These are phyloP conservation scores for Liparis tanakae DNA, from an alignment of 2,797 vertebrate genomes.

Conservation along the genomic window DNA sequence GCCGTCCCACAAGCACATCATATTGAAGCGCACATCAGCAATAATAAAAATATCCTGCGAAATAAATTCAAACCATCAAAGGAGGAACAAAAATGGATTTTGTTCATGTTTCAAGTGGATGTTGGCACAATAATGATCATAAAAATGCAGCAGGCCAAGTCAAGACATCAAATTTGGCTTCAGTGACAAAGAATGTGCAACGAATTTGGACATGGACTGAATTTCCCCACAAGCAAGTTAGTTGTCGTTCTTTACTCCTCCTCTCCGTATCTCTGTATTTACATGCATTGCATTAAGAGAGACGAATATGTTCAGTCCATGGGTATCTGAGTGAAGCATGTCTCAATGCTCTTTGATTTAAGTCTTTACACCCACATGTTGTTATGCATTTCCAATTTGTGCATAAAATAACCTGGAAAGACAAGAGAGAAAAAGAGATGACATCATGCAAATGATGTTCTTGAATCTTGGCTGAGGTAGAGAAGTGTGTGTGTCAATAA, in stretches of 20 bases:
- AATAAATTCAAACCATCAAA: conserved; percentile 34
- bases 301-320: not conserved
- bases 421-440: not conserved
- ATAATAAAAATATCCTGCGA: conserved; percentile 18
- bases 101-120: conserved; percentile 31
- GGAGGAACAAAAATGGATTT: conserved; percentile 25
- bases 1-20: conserved; percentile 39
- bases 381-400: not conserved
- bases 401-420: not conserved
- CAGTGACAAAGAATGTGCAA: conserved; percentile 5
- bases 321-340: not conserved
- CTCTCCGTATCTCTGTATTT: not conserved
- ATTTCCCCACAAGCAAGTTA: not conserved
- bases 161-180: conserved; percentile 1
- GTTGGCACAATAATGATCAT: conserved; percentile 30
- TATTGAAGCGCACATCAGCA: conserved; percentile 37
- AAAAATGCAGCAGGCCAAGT: conserved; percentile 33
- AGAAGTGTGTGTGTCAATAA: not conserved
- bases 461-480: not conserved
- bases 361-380: not conserved
- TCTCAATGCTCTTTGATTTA: not conserved
- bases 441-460: not conserved
- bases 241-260: not conserved
- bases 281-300: not conserved
- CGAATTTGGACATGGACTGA: not conserved